Evolutionary conservation across 2,888 invertebrate genomes (phyloP).

Genomic region (Dicroscelio sp.): DNA sequence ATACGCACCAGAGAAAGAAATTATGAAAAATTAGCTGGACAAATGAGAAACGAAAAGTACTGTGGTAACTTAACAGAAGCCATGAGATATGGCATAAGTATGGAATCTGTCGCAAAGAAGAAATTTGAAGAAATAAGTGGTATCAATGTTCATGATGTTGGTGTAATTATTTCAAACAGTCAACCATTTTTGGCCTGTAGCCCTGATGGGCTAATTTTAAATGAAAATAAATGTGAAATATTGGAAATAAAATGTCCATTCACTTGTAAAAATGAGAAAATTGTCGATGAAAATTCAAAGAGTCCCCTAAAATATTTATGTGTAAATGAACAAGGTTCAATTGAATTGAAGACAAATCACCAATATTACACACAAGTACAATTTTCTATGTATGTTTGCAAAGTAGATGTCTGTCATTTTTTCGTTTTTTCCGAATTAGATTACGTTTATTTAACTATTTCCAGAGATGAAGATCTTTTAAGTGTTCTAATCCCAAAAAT

Average conservation of each 20-base stretch:
- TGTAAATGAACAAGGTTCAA: neutral
- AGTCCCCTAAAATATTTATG: neutral
- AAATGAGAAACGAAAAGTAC: neutral
- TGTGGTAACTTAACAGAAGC: conserved; percentile 16
- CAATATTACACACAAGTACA: conserved; percentile 25
- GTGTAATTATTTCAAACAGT: neutral
- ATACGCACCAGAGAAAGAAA: neutral
- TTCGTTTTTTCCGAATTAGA: neutral
- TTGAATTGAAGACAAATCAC: conserved; percentile 15
- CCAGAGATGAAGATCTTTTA: conserved; percentile 8
- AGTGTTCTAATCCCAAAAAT: conserved; percentile 3
- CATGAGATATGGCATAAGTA: conserved; percentile 8
- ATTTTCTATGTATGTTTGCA: conserved; percentile 29
- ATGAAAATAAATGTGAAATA: neutral
- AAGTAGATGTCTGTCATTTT: conserved; percentile 11
- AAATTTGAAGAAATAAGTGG: neutral
- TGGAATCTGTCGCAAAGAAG: conserved; percentile 7
- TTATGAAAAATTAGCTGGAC: neutral
- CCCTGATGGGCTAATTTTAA: conserved; percentile 5
- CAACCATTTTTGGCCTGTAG: conserved; percentile 19
- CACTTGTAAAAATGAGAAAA: neutral
- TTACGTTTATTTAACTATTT: neutral
- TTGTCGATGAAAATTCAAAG: neutral
- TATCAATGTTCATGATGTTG: neutral
- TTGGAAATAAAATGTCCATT: conserved; percentile 26